Evolutionary conservation across 2,113 vertebrate genomes (phyloP), one percentile per base, ranked within the genome.

Genomic region (Ptilorrhoa leucosticta): DNA sequence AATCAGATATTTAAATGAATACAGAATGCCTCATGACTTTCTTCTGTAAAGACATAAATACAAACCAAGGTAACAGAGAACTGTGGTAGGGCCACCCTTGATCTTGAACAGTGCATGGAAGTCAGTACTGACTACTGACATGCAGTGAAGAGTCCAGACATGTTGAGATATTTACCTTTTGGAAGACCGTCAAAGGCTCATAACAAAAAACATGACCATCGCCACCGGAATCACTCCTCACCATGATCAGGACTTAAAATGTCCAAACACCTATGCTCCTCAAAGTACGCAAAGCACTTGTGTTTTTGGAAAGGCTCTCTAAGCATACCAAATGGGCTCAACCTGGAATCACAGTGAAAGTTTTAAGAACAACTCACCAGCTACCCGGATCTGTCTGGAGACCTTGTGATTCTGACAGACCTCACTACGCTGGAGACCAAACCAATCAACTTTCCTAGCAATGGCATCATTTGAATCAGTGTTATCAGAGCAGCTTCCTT

Each of bases 291-390:
- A 58, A 78, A 78, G 21, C 15, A 42, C 16, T 39, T 70, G 13
- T 56, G 14, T 50, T 81, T 88, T 26, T 50, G 35, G 44, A 77
- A 80, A 33, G 66, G 42, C 19, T 53, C 30, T 54, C 22, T 21
- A 31, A 51, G 33, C 17, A 16, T 17, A 47, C 5, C 22, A 48
- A 58, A 39, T 10, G 26, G 24, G 48, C 37, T 68, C 0, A 0
- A 86, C 33, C 13, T 37, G 16, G 20, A 93, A 54, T 45, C 60
- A 56, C 24, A 72, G 13, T 17, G 28, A 14, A 95, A 83, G 47
- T 15, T 80, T 23, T 4, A 40, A 48, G n/a, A 78, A 68, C 37
- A 37, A 12, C 30, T 26, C 35, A 57, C 11, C 47, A 87, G 26
- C 15, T 24, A 78, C 33, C 8, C 2, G 0, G 24, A 57, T 13